Percentiles rank a stretch among this genome's conserved stretches.
These are phyloP conservation scores for Periophthalmus modestus DNA, from an alignment of 2,113 vertebrate genomes.

Conservation along the genomic window DNA sequence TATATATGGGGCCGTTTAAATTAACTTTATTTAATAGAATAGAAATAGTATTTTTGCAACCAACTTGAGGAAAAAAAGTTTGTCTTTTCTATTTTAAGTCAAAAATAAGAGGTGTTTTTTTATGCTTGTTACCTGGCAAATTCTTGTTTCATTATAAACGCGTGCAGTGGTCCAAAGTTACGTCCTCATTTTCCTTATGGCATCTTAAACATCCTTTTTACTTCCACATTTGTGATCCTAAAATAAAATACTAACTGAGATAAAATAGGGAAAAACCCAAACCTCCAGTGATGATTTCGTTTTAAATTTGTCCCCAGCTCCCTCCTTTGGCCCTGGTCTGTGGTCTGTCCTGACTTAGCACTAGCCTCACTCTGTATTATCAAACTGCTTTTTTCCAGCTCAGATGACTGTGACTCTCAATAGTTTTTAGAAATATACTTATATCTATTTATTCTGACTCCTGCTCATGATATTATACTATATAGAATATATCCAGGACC, in stretches of 20 bases:
- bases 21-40: no score
- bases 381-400: slow-evolving; percentile 70
- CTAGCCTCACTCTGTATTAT: slow-evolving; percentile 48
- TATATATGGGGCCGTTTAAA: no score
- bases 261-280: neutral
- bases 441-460: slow-evolving; percentile 73
- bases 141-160: no score
- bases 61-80: no score
- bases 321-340: slow-evolving; percentile 41
- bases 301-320: neutral
- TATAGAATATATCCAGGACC: slow-evolving; percentile 68
- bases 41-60: no score
- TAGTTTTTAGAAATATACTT: slow-evolving; percentile 78
- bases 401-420: slow-evolving; percentile 69
- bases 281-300: neutral
- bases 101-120: no score
- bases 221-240: neutral
- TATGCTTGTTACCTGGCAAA: no score
- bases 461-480: slow-evolving; percentile 68
- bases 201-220: no score
- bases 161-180: no score
- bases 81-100: no score
- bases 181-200: no score
- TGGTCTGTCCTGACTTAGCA: slow-evolving; percentile 41
- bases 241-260: no score